Conservation (phyloP, 2,113 vertebrate genomes). For the Rousettus leschenaultii region DNA sequence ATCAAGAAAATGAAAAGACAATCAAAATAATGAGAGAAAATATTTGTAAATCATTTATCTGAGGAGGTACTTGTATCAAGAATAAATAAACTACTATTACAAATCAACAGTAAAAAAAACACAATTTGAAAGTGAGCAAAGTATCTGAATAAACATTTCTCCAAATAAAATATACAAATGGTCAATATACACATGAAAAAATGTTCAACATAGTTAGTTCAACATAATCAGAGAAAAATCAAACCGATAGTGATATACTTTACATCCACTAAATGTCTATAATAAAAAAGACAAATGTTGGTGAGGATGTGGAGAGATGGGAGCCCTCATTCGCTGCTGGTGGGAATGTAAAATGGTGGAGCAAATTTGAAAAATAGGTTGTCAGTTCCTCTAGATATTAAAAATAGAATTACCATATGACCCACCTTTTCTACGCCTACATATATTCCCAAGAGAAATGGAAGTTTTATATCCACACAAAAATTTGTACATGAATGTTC, state of each 20-base stretch:
- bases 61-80: not conserved
- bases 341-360: not conserved
- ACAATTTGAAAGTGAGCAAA: not conserved
- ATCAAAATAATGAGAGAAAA: not conserved
- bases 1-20: not conserved
- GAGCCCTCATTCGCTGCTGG: not conserved
- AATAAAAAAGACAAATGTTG: not conserved
- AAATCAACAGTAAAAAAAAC: not conserved
- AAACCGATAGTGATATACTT: not conserved
- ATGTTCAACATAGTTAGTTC: not conserved
- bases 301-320: not conserved
- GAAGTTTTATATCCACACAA: not conserved
- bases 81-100: not conserved
- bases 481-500: not conserved
- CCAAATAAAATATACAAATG: not conserved
- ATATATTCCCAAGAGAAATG: not conserved
- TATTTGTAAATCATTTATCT: not conserved
- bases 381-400: not conserved
- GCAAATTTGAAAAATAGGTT: not conserved
- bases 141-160: not conserved
- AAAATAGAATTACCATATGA: not conserved
- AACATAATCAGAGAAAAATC: not conserved
- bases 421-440: not conserved
- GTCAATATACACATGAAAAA: not conserved
- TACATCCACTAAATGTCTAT: not conserved